phyloP scores from a whole-genome alignment of 1,140 invertebrate genomes.

The Nymphalis io region DNA sequence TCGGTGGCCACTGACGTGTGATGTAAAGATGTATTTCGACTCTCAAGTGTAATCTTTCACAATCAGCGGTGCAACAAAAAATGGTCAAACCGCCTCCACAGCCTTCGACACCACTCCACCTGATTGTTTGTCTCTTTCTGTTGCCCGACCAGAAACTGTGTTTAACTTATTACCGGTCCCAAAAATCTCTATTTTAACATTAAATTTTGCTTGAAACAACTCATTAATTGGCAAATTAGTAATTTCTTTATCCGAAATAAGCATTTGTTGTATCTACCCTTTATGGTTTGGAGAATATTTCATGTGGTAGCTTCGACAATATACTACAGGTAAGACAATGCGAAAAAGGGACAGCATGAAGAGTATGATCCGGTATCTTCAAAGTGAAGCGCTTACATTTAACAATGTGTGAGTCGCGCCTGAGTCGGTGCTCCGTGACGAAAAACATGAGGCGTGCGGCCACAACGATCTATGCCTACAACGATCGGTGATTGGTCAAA shows the following conservation, averaged over 20 bases:
- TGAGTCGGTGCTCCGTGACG: slow-evolving; percentile 76
- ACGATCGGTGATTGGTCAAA: slow-evolving; percentile 68
- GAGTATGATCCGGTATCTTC: slow-evolving; percentile 69
- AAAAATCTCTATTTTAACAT: slow-evolving; percentile 38
- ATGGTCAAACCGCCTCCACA: slow-evolving; percentile 78
- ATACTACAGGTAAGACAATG: slow-evolving; percentile 42
- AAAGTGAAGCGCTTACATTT: slow-evolving; percentile 68
- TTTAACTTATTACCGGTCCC: slow-evolving; percentile 33
- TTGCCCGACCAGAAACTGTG: slow-evolving; percentile 43
- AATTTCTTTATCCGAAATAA: not conserved
- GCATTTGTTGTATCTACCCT: not conserved
- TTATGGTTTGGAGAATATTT: slow-evolving; percentile 10
- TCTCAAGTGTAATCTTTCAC: slow-evolving; percentile 81
- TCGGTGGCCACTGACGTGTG: slow-evolving; percentile 79
- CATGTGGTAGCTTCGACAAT: not conserved
- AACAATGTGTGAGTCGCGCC: slow-evolving; percentile 79
- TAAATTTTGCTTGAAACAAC: slow-evolving; percentile 21
- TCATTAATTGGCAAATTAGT: not conserved
- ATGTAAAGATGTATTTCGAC: slow-evolving; percentile 81
- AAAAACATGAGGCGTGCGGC: slow-evolving; percentile 76
- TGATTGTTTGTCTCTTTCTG: slow-evolving; percentile 67
- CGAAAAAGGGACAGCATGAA: slow-evolving; percentile 62
- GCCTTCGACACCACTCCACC: slow-evolving; percentile 66
- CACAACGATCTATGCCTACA: slow-evolving; percentile 73
- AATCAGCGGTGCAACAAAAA: slow-evolving; percentile 80